Evolutionary conservation across 2,113 vertebrate species (phyloP).

Genomic region (Oophaga pumilio): DNA sequence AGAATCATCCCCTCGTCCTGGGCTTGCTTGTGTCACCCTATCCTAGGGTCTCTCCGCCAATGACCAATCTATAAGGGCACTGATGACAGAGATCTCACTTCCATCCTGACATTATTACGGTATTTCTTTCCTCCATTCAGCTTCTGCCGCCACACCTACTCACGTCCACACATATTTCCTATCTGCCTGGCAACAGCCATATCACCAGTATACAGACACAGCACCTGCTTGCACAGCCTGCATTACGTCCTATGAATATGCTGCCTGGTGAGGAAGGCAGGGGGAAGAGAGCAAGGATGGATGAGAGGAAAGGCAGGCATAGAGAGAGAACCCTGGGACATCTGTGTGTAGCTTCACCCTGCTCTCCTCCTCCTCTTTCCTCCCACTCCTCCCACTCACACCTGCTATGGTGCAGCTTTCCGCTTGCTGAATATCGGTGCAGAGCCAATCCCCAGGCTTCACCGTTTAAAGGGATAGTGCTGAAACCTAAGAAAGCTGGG

Average conservation of each 20-base stretch:
- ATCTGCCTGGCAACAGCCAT: slow-evolving; percentile 53
- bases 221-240: background rate
- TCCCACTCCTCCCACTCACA: slow-evolving; percentile 54
- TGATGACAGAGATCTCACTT: background rate
- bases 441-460: slow-evolving; percentile 45
- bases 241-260: background rate
- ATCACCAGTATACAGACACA: slow-evolving; percentile 11
- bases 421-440: slow-evolving; percentile 42
- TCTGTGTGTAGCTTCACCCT: slow-evolving; percentile 52
- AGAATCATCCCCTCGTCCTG: background rate
- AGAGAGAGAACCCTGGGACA: slow-evolving; percentile 47
- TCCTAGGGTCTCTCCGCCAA: background rate
- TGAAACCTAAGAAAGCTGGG: slow-evolving; percentile 8
- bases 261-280: background rate
- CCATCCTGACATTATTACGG: background rate
- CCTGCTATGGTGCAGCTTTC: slow-evolving; percentile 58
- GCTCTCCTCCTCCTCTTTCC: slow-evolving; percentile 44
- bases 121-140: slow-evolving; percentile 37
- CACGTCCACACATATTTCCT: slow-evolving; percentile 45
- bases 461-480: slow-evolving; percentile 30
- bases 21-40: background rate
- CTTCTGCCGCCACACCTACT: slow-evolving; percentile 21
- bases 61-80: background rate
- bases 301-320: slow-evolving; percentile 40
- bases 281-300: slow-evolving; percentile 3